Base-by-base conservation (phyloP, 2,113 vertebrate genomes). In the Neogale vison region DNA sequence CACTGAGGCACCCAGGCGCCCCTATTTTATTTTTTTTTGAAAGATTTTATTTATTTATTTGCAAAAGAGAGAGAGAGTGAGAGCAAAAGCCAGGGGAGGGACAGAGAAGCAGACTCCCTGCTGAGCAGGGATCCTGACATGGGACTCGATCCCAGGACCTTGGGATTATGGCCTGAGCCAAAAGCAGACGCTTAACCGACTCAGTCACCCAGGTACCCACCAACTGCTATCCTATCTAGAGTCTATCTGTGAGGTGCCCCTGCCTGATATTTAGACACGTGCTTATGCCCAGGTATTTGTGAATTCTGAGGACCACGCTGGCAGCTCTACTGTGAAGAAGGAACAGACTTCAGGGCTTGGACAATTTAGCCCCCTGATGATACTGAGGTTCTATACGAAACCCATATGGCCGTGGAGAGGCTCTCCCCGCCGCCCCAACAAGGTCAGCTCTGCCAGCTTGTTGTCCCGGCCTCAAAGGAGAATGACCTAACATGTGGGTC, bases 391-490 rank as follows among this genome's bases (percentile, higher is more conserved):
- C 86, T 63, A 50, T 34, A 21, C 14, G 50, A 52, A 88, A 65
- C 45, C 42, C 36, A 7, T 31, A 2, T 42, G 36, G 55, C 24
- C 2, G 4, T 4, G 36, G 61, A 71, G 36, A 71, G 24, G 4
- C 12, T 45, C 4, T 1, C 1, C 26, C 8, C 21, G 45, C 55
- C 0, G 21, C 12, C 6, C 80, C 34, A 4, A 26, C 17, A 3
- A 0, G 24, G 42, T 21, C 36, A 14, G 13, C 18, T 63, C 67
- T 91, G 65, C 50, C 23, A 13, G 36, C 76, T 89, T 39, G 2
- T 45, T 34, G 59, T 96, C 24, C 1, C 2, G 34, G 52, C 34
- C 34, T 36, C 2, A 36, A 76, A 34, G 7, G 34, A 83, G 34
- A 65, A 10, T 67, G 23, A 17, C 7, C 9, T 47, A 45, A 36